Evolutionary conservation across 2,797 vertebrate genomes (phyloP).

Genomic region (Kryptolebias ocellatus): DNA sequence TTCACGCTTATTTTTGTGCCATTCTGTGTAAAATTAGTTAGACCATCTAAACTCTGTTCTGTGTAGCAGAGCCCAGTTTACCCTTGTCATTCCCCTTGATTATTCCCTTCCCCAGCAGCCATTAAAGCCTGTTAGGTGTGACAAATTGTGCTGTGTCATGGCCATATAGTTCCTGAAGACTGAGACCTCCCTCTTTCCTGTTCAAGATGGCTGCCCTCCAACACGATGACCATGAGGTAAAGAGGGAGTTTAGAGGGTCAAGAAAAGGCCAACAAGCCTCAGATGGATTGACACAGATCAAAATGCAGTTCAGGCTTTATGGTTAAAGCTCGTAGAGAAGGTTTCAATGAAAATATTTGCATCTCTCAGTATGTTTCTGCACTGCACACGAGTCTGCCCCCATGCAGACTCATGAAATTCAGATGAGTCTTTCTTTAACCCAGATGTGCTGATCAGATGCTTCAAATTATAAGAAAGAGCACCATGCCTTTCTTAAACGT

Average conservation of each 20-base stretch:
- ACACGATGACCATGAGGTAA: slow-evolving; percentile 35
- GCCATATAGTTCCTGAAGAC: slow-evolving; percentile 14
- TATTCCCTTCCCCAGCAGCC: slow-evolving; percentile 17
- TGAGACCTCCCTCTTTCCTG: slow-evolving; percentile 26
- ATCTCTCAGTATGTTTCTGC: neutral
- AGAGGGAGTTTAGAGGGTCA: neutral
- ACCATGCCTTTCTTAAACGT: slow-evolving; percentile 4
- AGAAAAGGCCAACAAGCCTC: slow-evolving; percentile 28
- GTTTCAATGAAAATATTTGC: neutral
- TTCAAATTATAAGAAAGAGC: slow-evolving; percentile 30
- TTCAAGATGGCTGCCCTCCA: slow-evolving; percentile 47
- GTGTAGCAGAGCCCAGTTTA: slow-evolving; percentile 11
- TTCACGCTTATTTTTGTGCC: too few relatives aligned
- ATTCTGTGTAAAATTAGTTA: too few relatives aligned
- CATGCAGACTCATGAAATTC: slow-evolving; percentile 71
- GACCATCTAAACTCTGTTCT: too few relatives aligned
- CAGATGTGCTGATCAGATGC: slow-evolving; percentile 60
- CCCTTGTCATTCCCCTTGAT: slow-evolving; percentile 40
- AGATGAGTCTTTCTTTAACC: slow-evolving; percentile 57
- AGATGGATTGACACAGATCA: neutral
- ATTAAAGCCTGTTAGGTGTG: slow-evolving; percentile 49
- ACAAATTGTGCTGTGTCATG: slow-evolving; percentile 60
- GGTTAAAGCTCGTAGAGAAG: neutral
- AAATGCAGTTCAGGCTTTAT: neutral
- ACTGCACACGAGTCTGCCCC: slow-evolving; percentile 32